Conservation (phyloP, 53 echinoderm and acorn worm species). For the Holothuria scabra region DNA sequence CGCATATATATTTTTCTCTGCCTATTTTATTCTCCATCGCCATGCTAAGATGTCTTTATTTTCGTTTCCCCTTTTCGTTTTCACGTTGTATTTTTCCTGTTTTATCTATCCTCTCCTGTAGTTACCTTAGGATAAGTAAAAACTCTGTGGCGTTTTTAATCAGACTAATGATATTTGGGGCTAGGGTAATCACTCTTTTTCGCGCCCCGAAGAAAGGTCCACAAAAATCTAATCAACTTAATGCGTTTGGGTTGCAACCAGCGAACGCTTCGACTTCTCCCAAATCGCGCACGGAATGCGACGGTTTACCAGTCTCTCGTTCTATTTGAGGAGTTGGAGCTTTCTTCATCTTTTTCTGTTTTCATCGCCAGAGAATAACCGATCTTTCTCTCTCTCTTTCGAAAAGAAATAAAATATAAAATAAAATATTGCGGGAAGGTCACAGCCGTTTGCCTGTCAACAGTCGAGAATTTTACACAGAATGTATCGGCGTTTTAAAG, state of each 20-base stretch:
- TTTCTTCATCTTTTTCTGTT: constrained; percentile 32
- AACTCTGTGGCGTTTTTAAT: constrained; percentile 53
- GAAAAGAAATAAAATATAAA: constrained; percentile 17
- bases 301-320: too few relatives aligned
- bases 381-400: constrained; percentile 18
- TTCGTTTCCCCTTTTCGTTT: not conserved
- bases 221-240: constrained; percentile 48
- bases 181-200: constrained; percentile 43
- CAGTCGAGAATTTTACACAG: constrained; percentile 52
- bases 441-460: constrained; percentile 24
- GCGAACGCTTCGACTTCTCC: too few relatives aligned
- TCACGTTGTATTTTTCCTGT: not conserved
- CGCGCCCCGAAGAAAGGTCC: constrained; percentile 46
- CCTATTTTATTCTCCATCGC: constrained; percentile 5
- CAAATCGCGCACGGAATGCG: too few relatives aligned
- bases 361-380: not conserved
- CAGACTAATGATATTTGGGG: constrained; percentile 47
- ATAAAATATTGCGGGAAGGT: constrained; percentile 17
- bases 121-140: constrained; percentile 40
- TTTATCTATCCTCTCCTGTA: constrained; percentile 18
- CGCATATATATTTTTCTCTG: constrained; percentile 43
- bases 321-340: constrained; percentile 6
- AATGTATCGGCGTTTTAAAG: constrained; percentile 28
- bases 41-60: not conserved
- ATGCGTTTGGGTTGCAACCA: constrained; percentile 32